A percentile compares a stretch with the other conserved stretches of the same genome.
Evolutionary conservation across 1,140 invertebrate genomes (phyloP).

Genomic region (Babylonia areolata): DNA sequence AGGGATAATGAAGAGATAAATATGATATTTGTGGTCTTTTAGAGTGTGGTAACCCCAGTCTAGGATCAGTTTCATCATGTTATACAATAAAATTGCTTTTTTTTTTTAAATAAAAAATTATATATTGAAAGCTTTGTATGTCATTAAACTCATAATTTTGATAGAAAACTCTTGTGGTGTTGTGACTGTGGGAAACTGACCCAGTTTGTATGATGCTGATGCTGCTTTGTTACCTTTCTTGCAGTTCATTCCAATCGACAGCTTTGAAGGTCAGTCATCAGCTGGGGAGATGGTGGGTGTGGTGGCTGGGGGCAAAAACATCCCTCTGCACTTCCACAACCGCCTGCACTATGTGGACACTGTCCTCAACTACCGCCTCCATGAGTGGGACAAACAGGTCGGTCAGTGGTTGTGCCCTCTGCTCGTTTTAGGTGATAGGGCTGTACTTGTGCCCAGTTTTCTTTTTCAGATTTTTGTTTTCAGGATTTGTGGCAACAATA

Average conservation of each 20-base stretch:
- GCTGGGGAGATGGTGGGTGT: constrained; percentile 81
- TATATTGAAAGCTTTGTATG: no score
- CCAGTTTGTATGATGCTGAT: constrained; percentile 14
- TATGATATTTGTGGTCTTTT: no score
- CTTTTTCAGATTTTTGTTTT: no score
- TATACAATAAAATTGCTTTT: no score
- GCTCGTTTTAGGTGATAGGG: no score
- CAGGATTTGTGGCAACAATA: no score
- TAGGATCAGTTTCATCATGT: no score
- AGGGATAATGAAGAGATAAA: no score
- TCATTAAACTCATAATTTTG: not conserved
- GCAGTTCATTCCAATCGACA: constrained; percentile 82
- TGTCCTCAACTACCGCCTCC: constrained; percentile 80
- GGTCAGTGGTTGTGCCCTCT: no score
- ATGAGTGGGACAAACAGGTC: constrained; percentile 82
- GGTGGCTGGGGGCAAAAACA: constrained; percentile 80
- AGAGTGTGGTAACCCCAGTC: no score
- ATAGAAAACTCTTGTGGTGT: not conserved
- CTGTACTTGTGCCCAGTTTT: no score
- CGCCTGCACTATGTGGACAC: constrained; percentile 81
- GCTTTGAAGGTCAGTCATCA: constrained; percentile 82
- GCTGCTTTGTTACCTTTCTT: constrained; percentile 32
- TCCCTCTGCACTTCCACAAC: constrained; percentile 81
- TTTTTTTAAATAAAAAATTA: no score
- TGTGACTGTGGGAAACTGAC: not conserved